Percentiles rank a stretch among this genome's conserved stretches.
Conservation (phyloP, 2,113 vertebrate genomes). For the Triplophysa rosa region DNA sequence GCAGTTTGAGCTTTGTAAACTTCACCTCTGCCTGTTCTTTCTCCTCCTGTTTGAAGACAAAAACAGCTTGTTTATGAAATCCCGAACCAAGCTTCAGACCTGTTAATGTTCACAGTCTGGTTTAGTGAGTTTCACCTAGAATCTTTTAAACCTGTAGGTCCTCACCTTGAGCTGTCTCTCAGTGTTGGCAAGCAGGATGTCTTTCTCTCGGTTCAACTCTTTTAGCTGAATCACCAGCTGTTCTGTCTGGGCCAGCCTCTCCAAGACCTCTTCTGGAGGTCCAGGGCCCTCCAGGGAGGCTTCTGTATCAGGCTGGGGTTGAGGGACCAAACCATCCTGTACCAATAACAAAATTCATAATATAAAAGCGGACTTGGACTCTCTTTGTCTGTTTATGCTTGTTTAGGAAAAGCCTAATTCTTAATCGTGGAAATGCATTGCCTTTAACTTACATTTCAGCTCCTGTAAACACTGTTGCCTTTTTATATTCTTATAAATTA, state of each 20-base stretch:
- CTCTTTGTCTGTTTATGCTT: too few relatives aligned
- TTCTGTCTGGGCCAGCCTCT: constrained; percentile 84
- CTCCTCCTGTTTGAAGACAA: constrained; percentile 76
- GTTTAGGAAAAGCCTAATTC: too few relatives aligned
- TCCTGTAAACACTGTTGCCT: too few relatives aligned
- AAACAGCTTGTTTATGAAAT: background rate
- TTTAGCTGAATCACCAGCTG: constrained; percentile 86
- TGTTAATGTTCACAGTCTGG: background rate
- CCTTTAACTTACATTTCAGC: too few relatives aligned
- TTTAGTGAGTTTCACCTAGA: background rate
- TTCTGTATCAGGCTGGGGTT: constrained; percentile 59
- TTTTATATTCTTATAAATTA: too few relatives aligned
- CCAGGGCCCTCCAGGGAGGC: constrained; percentile 53
- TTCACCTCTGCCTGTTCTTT: constrained; percentile 82
- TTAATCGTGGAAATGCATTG: too few relatives aligned
- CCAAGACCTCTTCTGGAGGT: constrained; percentile 74
- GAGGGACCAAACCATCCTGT: constrained; percentile 70
- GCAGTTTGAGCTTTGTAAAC: constrained; percentile 90
- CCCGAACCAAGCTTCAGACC: background rate
- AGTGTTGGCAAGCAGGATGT: constrained; percentile 78
- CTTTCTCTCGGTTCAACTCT: constrained; percentile 85
- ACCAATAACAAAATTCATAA: background rate
- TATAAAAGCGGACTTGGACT: background rate
- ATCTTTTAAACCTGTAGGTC: background rate
- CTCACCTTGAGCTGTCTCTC: constrained; percentile 80